A percentile compares a stretch with the other conserved stretches of the same genome.
Evolutionary conservation across 2,888 invertebrate species (phyloP).

Genomic region (Megamerina dolium): DNA sequence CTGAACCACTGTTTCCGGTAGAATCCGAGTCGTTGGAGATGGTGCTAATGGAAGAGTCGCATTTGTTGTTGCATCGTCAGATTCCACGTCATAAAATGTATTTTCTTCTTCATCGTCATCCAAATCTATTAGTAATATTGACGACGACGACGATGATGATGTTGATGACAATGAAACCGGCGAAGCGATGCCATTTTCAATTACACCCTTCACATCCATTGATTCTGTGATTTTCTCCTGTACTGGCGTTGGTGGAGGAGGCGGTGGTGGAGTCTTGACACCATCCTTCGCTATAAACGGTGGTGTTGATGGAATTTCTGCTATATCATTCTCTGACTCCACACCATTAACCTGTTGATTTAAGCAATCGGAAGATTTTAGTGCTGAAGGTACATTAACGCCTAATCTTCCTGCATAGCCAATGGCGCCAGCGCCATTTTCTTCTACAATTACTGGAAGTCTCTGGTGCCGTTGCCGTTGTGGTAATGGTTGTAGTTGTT

Average conservation of each 20-base stretch:
- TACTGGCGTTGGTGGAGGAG: slow-evolving; percentile 36
- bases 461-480: slow-evolving; percentile 1
- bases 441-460: slow-evolving; percentile 17
- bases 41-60: slow-evolving; percentile 17
- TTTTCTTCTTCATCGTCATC: not conserved
- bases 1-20: too few species aligned
- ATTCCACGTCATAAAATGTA: not conserved
- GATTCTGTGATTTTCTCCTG: slow-evolving; percentile 18
- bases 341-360: slow-evolving; percentile 19
- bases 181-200: too few species aligned
- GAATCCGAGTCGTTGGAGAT: not conserved
- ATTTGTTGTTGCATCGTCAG: slow-evolving; percentile 11
- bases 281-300: slow-evolving; percentile 18
- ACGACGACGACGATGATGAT: too few species aligned
- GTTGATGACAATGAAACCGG: too few species aligned
- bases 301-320: slow-evolving; percentile 17
- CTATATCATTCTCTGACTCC: slow-evolving; percentile 15
- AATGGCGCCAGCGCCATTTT: slow-evolving; percentile 44
- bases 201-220: too few species aligned
- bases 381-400: not conserved
- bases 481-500: not conserved
- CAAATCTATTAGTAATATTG: not conserved
- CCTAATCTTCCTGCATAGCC: too few species aligned
- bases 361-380: too few species aligned
- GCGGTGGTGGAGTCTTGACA: slow-evolving; percentile 31